Conservation (phyloP, 1,140 invertebrate species). For the Drosophila orosa region DNA sequence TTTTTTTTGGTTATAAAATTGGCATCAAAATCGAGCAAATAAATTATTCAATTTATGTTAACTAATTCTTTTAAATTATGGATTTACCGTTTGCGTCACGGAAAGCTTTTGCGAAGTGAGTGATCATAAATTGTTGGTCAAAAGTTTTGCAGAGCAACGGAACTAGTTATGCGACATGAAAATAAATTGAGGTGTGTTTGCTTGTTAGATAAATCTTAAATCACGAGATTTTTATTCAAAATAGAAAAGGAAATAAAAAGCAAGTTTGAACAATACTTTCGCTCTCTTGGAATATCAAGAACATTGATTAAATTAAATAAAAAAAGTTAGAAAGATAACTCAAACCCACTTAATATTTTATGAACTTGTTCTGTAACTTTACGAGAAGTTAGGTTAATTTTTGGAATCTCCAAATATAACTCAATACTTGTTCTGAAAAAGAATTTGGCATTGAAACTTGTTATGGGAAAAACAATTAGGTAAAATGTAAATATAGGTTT, state of each 20-base stretch:
- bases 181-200: slow-evolving; percentile 8
- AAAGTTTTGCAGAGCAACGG: slow-evolving; percentile 31
- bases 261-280: neutral
- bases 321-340: neutral
- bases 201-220: slow-evolving; percentile 9
- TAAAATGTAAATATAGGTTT: neutral
- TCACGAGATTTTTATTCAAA: slow-evolving; percentile 2
- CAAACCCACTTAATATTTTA: neutral
- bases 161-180: slow-evolving; percentile 30
- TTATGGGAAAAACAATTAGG: neutral
- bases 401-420: neutral
- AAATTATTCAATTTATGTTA: slow-evolving; percentile 47
- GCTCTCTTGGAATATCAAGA: neutral
- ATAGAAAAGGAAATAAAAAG: no score
- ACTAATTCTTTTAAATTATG: slow-evolving; percentile 41
- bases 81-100: slow-evolving; percentile 40
- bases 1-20: slow-evolving; percentile 5
- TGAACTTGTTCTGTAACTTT: slow-evolving; percentile 10
- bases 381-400: neutral
- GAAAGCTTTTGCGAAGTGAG: slow-evolving; percentile 35
- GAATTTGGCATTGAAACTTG: neutral
- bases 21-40: slow-evolving; percentile 19
- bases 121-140: slow-evolving; percentile 31
- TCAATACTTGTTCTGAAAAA: slow-evolving; percentile 2
- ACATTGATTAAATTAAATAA: neutral